Percentiles rank a stretch among this genome's conserved stretches.
phyloP scores from a whole-genome alignment of 2,888 invertebrate genomes.

The Meganola albula region DNA sequence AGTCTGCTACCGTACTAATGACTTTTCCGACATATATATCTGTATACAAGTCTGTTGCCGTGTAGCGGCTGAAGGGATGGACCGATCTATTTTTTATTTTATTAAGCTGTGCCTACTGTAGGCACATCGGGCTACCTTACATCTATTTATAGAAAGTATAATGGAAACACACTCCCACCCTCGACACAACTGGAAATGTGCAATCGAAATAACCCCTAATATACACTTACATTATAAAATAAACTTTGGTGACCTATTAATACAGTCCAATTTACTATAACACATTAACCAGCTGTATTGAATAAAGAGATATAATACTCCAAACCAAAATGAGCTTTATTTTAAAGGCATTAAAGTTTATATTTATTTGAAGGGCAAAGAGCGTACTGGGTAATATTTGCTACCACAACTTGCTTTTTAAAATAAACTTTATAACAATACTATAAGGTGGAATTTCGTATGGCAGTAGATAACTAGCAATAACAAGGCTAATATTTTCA shows the following conservation, averaged over 20 bases:
- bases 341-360: not conserved
- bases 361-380: slow-evolving; percentile 3
- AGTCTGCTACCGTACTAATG: too few relatives aligned
- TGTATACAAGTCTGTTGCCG: too few relatives aligned
- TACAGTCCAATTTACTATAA: slow-evolving; percentile 23
- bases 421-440: not conserved
- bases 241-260: slow-evolving; percentile 18
- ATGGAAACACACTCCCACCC: slow-evolving; percentile 51
- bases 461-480: slow-evolving; percentile 15
- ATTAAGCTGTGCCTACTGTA: too few relatives aligned
- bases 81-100: too few relatives aligned
- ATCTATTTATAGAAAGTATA: slow-evolving; percentile 32
- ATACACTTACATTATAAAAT: slow-evolving; percentile 33
- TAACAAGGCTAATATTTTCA: slow-evolving; percentile 6
- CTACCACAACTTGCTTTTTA: slow-evolving; percentile 7
- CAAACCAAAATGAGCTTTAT: slow-evolving; percentile 5
- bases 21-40: too few relatives aligned
- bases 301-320: slow-evolving; percentile 24
- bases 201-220: slow-evolving; percentile 43
- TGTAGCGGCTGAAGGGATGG: too few relatives aligned
- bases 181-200: slow-evolving; percentile 48
- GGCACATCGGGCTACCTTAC: too few relatives aligned
- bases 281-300: slow-evolving; percentile 29
- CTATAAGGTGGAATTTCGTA: slow-evolving; percentile 1
- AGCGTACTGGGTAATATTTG: slow-evolving; percentile 24